Percentiles rank a stretch among this genome's conserved stretches.
phyloP scores from a whole-genome alignment of 2,797 vertebrate species.

The Tadarida brasiliensis region DNA sequence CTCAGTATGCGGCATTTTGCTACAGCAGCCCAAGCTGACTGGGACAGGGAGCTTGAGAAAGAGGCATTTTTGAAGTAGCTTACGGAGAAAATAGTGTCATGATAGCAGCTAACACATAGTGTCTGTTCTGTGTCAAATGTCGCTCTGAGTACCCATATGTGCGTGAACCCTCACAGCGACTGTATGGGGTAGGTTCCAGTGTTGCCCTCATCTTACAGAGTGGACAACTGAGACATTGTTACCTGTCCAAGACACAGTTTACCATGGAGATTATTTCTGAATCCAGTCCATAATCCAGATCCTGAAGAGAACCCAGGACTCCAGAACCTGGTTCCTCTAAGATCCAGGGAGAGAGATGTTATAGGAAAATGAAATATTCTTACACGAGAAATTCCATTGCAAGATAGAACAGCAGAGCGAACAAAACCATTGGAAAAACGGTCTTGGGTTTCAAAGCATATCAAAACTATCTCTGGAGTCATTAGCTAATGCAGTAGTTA shows the following conservation, averaged over 20 bases:
- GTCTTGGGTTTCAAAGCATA: not conserved
- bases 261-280: not conserved
- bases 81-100: not conserved
- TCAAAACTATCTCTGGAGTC: not conserved
- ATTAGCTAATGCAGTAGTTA: not conserved
- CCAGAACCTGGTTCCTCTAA: not conserved
- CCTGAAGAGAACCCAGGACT: not conserved
- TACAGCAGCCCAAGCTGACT: not conserved
- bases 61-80: not conserved
- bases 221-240: not conserved
- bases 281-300: not conserved
- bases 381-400: not conserved
- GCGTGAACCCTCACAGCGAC: not conserved
- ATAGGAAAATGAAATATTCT: not conserved
- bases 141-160: rapidly evolving
- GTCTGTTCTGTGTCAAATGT: not conserved
- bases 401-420: not conserved
- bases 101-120: not conserved
- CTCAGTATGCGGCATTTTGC: not conserved
- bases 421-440: not conserved
- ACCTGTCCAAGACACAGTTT: not conserved
- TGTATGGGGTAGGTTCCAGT: too few relatives aligned
- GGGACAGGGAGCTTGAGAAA: not conserved
- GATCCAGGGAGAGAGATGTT: not conserved
- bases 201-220: not conserved